Evolutionary conservation across 2,888 invertebrate genomes (phyloP).

Genomic region (Pyralis farinalis): DNA sequence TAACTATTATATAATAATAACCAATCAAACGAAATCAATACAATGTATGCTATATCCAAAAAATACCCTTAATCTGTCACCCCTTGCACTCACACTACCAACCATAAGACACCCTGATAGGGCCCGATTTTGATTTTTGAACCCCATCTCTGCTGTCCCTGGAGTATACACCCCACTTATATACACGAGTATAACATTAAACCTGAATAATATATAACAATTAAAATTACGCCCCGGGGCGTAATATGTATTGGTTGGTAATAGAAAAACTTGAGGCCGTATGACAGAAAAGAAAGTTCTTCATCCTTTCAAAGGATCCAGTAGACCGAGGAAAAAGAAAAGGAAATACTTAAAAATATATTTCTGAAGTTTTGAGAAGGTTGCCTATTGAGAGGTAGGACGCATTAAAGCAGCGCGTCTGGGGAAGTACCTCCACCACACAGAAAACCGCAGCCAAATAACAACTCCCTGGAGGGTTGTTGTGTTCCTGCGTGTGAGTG

Average conservation of each 20-base stretch:
- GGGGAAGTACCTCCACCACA: too few relatives aligned
- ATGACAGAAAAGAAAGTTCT: too few relatives aligned
- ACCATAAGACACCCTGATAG: slow-evolving; percentile 26
- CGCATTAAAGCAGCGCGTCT: too few relatives aligned
- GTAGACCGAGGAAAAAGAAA: too few relatives aligned
- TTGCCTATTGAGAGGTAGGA: too few relatives aligned
- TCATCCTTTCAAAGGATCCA: too few relatives aligned
- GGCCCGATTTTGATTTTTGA: slow-evolving; percentile 52
- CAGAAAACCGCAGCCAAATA: too few relatives aligned
- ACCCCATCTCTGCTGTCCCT: slow-evolving; percentile 47
- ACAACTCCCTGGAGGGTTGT: too few relatives aligned
- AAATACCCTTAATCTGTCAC: slow-evolving; percentile 29
- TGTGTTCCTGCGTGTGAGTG: too few relatives aligned
- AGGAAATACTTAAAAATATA: too few relatives aligned
- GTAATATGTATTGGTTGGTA: slow-evolving; percentile 14
- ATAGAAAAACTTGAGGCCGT: slow-evolving; percentile 1
- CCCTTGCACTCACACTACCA: slow-evolving; percentile 21
- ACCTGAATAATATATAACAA: slow-evolving; percentile 49
- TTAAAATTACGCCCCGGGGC: slow-evolving; percentile 38
- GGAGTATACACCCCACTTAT: slow-evolving; percentile 44
- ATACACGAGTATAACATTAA: slow-evolving; percentile 44
- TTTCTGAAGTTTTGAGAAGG: too few relatives aligned
- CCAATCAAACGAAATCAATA: slow-evolving; percentile 18
- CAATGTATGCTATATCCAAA: slow-evolving; percentile 20
- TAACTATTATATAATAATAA: slow-evolving; percentile 1